Percentiles rank a stretch among this genome's conserved stretches.
Evolutionary conservation across 1,140 invertebrate genomes (phyloP).

Genomic region (Saccostrea glomerata): DNA sequence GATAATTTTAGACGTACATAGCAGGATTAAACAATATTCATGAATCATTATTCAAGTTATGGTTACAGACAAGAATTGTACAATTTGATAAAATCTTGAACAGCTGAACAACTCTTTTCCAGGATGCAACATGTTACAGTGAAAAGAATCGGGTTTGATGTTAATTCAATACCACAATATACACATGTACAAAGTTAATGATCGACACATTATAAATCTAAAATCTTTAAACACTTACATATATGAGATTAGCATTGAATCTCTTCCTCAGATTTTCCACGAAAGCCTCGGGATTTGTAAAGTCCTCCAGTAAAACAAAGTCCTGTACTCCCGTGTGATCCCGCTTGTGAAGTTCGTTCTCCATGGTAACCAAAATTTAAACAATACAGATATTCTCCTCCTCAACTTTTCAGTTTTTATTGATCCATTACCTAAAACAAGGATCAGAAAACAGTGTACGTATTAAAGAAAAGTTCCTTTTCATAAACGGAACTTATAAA

Average conservation of each 20-base stretch:
- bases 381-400: neutral
- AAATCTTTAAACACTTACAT: constrained; percentile 84
- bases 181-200: neutral
- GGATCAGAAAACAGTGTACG: neutral
- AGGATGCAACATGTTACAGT: too few species aligned
- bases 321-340: constrained; percentile 93
- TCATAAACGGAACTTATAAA: neutral
- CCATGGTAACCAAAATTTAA: constrained; percentile 60
- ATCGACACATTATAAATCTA: neutral
- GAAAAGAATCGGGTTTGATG: too few species aligned
- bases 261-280: constrained; percentile 92
- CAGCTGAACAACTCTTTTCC: too few species aligned
- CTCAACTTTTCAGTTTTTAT: neutral
- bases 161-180: too few species aligned
- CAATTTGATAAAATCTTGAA: too few species aligned
- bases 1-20: too few species aligned
- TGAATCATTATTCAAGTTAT: too few species aligned
- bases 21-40: too few species aligned
- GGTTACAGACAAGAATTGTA: too few species aligned
- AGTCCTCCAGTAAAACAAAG: constrained; percentile 93
- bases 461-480: neutral
- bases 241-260: constrained; percentile 92
- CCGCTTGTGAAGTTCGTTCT: constrained; percentile 82
- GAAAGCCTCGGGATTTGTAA: constrained; percentile 88
- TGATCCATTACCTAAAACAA: neutral